phyloP scores from a whole-genome alignment of 2,888 invertebrate species.

The Augochlorella aurata region DNA sequence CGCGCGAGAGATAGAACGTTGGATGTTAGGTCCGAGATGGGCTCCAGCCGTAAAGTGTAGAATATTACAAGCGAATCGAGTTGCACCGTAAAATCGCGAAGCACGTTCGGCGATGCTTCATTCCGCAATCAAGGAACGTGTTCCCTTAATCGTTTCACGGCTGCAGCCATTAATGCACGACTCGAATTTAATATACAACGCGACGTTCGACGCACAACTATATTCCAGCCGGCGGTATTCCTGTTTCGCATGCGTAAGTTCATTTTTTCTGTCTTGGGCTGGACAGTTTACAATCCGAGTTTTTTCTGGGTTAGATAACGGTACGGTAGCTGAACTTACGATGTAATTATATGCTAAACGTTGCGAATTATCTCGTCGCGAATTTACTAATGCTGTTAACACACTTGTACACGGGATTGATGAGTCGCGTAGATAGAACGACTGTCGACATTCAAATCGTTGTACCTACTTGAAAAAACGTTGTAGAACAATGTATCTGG shows the following conservation, averaged over 20 bases:
- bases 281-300: conserved; percentile 13
- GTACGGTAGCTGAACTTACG: background rate
- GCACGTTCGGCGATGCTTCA: conserved; percentile 7
- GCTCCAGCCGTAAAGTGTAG: conserved; percentile 15
- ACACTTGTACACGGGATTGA: too few relatives aligned
- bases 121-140: conserved; percentile 13
- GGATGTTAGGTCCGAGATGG: background rate
- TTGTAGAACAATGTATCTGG: too few relatives aligned
- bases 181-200: background rate
- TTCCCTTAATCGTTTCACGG: conserved; percentile 28
- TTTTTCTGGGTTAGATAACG: conserved; percentile 24
- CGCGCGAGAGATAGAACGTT: too few relatives aligned
- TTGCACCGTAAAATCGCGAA: conserved; percentile 6
- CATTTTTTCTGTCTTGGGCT: background rate
- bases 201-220: background rate
- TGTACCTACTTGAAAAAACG: too few relatives aligned
- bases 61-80: conserved; percentile 16
- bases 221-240: background rate
- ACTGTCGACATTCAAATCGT: too few relatives aligned
- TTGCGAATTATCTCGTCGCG: too few relatives aligned
- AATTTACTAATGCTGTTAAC: too few relatives aligned
- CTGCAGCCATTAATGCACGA: background rate
- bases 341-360: background rate
- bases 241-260: background rate
- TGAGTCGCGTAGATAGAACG: too few relatives aligned